A percentile compares a stretch with the other conserved stretches of the same genome.
These are phyloP conservation scores for Pristionchus japonicus DNA, from an alignment of 2,888 invertebrate species.

Conservation along the genomic window DNA sequence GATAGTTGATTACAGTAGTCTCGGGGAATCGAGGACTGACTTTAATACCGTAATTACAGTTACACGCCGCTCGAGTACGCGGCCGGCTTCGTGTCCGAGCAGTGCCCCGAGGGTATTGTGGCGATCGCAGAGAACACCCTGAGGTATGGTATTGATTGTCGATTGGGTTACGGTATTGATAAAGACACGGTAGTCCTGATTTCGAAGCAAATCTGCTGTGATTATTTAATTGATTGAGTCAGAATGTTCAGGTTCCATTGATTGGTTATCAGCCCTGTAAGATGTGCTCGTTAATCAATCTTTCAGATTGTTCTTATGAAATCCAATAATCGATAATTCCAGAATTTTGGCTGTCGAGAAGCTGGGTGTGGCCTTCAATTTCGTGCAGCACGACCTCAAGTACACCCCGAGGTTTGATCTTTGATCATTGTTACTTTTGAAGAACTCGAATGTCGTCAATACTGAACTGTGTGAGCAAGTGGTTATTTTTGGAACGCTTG, in stretches of 20 bases:
- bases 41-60: slow-evolving; percentile 37
- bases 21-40: not conserved
- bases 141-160: slow-evolving; percentile 79
- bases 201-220: not conserved
- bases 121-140: slow-evolving; percentile 98
- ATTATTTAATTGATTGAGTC: no score
- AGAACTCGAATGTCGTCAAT: not conserved
- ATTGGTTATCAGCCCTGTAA: no score
- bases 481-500: not conserved
- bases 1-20: not conserved
- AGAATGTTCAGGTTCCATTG: no score
- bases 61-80: slow-evolving; percentile 90
- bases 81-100: slow-evolving; percentile 93
- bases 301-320: not conserved
- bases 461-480: not conserved
- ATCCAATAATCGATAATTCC: slow-evolving; percentile 38
- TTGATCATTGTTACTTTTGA: slow-evolving; percentile 4
- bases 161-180: not conserved
- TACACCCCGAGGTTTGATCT: slow-evolving; percentile 85
- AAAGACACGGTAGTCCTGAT: not conserved
- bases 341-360: slow-evolving; percentile 96
- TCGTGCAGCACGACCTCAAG: slow-evolving; percentile 88
- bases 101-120: slow-evolving; percentile 98
- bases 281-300: no score
- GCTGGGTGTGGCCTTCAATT: slow-evolving; percentile 97